Conservation (phyloP, 2,797 vertebrate species). For the Chrysocyon brachyurus region DNA sequence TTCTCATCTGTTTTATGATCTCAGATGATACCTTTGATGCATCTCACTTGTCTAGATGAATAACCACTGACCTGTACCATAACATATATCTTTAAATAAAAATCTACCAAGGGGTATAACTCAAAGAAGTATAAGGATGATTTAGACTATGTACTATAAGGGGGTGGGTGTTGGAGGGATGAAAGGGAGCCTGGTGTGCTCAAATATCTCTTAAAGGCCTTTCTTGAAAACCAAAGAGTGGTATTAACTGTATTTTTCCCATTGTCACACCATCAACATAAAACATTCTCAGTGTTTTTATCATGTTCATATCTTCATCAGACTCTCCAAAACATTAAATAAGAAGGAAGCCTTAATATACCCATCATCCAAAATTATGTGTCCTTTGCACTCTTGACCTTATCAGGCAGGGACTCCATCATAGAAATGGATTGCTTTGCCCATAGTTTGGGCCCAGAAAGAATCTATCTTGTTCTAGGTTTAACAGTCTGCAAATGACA, state of each 20-base stretch:
- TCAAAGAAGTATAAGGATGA: background rate
- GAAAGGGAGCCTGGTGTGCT: accelerated
- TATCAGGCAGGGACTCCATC: background rate
- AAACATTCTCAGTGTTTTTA: background rate
- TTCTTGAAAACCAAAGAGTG: background rate
- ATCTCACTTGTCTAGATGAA: background rate
- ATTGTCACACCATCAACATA: background rate
- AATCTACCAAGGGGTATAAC: background rate
- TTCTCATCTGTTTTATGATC: background rate
- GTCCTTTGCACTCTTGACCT: background rate
- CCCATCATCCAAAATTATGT: background rate
- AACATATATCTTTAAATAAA: background rate
- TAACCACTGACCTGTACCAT: background rate
- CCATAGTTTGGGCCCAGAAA: background rate
- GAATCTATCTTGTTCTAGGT: background rate
- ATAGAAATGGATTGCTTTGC: background rate
- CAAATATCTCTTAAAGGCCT: background rate
- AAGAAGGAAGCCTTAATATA: background rate
- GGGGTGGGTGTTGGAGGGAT: accelerated
- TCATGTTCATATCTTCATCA: background rate
- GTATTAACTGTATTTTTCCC: background rate
- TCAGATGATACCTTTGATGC: background rate
- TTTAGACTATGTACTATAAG: background rate
- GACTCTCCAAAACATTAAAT: background rate
- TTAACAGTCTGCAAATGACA: background rate